These are phyloP conservation scores for Sturmia bella DNA, from an alignment of 2,888 invertebrate species.

Conservation along the genomic window DNA sequence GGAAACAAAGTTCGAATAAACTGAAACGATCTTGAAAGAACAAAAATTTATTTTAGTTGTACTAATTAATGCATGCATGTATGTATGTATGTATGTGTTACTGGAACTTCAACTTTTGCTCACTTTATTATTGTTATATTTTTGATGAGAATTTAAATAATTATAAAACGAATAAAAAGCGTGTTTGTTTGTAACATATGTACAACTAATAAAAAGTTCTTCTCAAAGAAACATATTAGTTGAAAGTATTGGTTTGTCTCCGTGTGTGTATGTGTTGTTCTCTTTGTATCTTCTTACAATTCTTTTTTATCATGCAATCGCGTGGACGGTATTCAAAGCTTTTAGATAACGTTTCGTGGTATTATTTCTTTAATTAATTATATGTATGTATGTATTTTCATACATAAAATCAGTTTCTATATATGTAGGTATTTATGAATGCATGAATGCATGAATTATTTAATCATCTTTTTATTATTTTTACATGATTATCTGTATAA, in stretches of 20 bases:
- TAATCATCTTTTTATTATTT: conserved; percentile 42
- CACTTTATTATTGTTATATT: conserved; percentile 9
- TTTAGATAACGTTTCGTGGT: conserved; percentile 73
- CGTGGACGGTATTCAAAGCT: conserved; percentile 77
- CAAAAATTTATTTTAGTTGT: conserved; percentile 6
- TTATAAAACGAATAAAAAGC: conserved; percentile 7
- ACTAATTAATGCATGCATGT: too few species aligned
- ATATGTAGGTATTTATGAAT: conserved; percentile 2
- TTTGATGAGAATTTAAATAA: background rate
- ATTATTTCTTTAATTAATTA: conserved; percentile 48
- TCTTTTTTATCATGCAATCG: conserved; percentile 71
- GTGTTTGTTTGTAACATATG: background rate
- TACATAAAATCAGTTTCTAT: conserved; percentile 18
- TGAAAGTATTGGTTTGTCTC: conserved; percentile 13
- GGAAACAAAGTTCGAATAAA: conserved; percentile 17
- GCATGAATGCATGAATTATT: conserved; percentile 14
- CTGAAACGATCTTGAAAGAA: background rate
- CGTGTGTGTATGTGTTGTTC: conserved; percentile 72
- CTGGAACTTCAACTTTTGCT: conserved; percentile 69
- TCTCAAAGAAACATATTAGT: conserved; percentile 15
- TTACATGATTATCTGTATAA: conserved; percentile 67
- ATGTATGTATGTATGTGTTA: too few species aligned
- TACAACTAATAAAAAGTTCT: background rate
- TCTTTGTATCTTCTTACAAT: conserved; percentile 72
- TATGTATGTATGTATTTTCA: conserved; percentile 31